These are phyloP conservation scores for Galaxias olidus DNA, from an alignment of 2,797 vertebrate genomes.

Conservation along the genomic window DNA sequence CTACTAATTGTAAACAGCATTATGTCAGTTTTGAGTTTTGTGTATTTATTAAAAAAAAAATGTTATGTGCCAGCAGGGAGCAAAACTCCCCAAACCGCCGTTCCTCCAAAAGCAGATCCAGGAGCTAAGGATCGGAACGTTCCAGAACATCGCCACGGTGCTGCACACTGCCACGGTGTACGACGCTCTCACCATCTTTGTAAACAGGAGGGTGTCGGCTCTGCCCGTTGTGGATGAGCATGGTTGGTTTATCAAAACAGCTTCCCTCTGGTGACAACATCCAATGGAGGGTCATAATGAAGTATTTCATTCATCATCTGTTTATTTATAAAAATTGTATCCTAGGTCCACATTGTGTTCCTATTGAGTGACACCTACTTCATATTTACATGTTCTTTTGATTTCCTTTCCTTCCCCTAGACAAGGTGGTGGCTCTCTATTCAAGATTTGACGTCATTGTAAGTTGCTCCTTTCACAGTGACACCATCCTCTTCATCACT, in stretches of 20 bases:
- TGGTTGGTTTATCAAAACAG: constrained; percentile 60
- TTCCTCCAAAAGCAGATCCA: constrained; percentile 82
- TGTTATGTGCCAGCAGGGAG: constrained; percentile 70
- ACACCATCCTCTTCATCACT: too few relatives aligned
- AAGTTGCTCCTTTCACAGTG: constrained; percentile 62
- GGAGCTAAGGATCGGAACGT: constrained; percentile 89
- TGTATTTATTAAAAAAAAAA: too few relatives aligned
- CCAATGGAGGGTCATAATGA: too few relatives aligned
- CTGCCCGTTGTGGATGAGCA: constrained; percentile 85
- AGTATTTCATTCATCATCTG: too few relatives aligned
- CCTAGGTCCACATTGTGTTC: too few relatives aligned
- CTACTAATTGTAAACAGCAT: background rate
- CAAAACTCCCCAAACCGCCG: constrained; percentile 78
- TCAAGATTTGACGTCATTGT: constrained; percentile 96
- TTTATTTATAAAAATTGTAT: too few relatives aligned
- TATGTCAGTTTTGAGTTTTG: too few relatives aligned
- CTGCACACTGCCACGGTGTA: constrained; percentile 80
- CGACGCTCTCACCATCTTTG: constrained; percentile 86
- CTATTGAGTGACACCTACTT: too few relatives aligned
- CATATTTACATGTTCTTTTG: background rate
- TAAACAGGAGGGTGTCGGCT: constrained; percentile 88
- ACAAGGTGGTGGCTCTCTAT: constrained; percentile 90
- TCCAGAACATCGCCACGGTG: constrained; percentile 86
- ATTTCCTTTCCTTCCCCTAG: constrained; percentile 60
- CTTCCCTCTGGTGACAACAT: too few relatives aligned